Base-by-base conservation (phyloP, 2,113 vertebrate genomes). In the Solenodon paradoxus region DNA sequence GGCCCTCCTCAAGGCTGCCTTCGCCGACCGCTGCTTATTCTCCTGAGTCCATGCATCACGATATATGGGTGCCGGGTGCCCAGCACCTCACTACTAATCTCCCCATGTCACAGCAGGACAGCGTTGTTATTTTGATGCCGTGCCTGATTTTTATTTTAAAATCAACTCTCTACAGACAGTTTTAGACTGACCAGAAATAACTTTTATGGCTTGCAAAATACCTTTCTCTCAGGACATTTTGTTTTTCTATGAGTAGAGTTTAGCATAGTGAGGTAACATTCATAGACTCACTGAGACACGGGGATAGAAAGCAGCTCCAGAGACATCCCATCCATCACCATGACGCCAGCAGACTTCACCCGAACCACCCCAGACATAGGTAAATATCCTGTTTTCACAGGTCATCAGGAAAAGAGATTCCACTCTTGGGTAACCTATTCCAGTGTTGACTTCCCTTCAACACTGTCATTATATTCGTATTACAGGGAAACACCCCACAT, bases 381-480 rank as follows among this genome's bases (percentile, higher is more conserved):
- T 77, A 88, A 91, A 57, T 59, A 72, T 68, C 68, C 90, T 55
- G 35, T 92, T 93, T 68, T 86, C 79, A 93, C 88, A 90, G 94
- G 91, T 87, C 86, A 81, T 79, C 79, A 90, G 78, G 53, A 66
- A 85, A 61, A 90, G 40, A 82, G 81, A 32, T 79, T 82, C 30
- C 66, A 30, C 61, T 11, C 78, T 40, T 32, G 20, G 47, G 80
- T 38, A 59, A 40, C 72, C 72, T 40, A 30, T 47, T 53, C 38
- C 42, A 40, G 16, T 16, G 77, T 0, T 61, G 63, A 61, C 64
- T 71, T 69, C 57, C 59, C 93, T 69, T 95, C 89, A 63, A 57
- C 0, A 0, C 66, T 55, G 38, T 75, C 74, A 35, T 92, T 53
- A 38, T 90, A 40, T 81, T 86, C 49, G 30, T 49, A 6, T 86